A percentile compares a stretch with the other conserved stretches of the same genome.
Conservation (phyloP, 2,113 vertebrate genomes). For the Cathartes aura region DNA sequence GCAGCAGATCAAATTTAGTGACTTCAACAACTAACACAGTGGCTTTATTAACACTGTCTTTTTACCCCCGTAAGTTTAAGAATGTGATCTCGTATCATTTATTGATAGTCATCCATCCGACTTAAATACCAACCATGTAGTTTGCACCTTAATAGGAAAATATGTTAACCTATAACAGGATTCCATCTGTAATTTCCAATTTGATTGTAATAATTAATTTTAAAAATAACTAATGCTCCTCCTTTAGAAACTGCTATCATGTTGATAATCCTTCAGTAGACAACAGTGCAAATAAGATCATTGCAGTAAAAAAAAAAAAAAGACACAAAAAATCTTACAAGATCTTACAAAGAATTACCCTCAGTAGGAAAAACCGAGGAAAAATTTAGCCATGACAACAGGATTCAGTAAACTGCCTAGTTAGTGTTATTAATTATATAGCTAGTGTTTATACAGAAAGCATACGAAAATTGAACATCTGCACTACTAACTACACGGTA, state of each 20-base stretch:
- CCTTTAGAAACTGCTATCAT: not conserved
- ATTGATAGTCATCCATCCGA: not conserved
- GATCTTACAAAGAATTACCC: not conserved
- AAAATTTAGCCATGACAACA: not conserved
- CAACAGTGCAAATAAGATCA: constrained; percentile 1
- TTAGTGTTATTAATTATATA: not conserved
- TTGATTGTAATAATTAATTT: not conserved
- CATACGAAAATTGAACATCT: not conserved
- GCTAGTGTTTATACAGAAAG: not conserved
- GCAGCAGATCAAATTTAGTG: constrained; percentile 36
- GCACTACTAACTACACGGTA: not conserved
- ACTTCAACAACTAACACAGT: constrained; percentile 25
- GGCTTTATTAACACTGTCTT: not conserved
- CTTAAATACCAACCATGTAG: not conserved
- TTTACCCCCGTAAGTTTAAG: not conserved
- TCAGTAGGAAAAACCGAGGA: not conserved
- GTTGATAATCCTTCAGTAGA: constrained; percentile 39
- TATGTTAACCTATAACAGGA: not conserved
- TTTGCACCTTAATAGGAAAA: not conserved
- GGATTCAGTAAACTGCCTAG: not conserved
- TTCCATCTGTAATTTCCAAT: not conserved
- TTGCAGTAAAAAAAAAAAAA: not conserved
- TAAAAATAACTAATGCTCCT: not conserved
- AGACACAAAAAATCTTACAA: not conserved
- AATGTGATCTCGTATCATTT: not conserved